Evolutionary conservation across 2,888 invertebrate genomes (phyloP).

Genomic region (Gymnocheta viridis): DNA sequence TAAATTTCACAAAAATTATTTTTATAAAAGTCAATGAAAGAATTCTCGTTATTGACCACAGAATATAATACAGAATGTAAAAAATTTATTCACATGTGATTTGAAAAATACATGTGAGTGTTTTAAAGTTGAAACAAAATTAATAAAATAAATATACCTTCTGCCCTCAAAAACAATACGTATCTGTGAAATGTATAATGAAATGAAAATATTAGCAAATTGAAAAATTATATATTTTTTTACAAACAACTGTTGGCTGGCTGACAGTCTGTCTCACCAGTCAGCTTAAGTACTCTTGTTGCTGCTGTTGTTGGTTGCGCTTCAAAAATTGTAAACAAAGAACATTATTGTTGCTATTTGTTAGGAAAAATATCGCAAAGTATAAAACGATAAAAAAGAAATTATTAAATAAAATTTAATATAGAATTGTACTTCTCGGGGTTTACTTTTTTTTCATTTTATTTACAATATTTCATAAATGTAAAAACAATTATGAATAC

Average conservation of each 20-base stretch:
- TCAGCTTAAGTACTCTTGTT: conserved; percentile 7
- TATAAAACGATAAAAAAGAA: neutral
- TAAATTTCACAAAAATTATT: neutral
- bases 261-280: neutral
- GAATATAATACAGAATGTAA: neutral
- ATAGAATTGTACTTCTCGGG: conserved; percentile 24
- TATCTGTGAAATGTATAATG: neutral
- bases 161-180: neutral
- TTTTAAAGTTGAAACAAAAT: conserved; percentile 15
- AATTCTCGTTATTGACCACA: neutral
- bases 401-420: conserved; percentile 24
- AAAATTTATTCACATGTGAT: neutral
- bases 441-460: neutral
- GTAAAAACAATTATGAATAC: neutral
- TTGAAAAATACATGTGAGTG: neutral
- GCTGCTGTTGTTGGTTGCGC: conserved; percentile 46
- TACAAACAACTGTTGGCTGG: neutral
- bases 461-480: no score
- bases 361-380: conserved; percentile 29
- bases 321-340: conserved; percentile 64
- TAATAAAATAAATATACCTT: conserved; percentile 22
- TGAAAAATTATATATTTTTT: neutral
- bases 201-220: conserved; percentile 35
- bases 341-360: conserved; percentile 59
- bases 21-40: neutral